Conservation (phyloP, 2,888 invertebrate species). For the Polia nebulosa region DNA sequence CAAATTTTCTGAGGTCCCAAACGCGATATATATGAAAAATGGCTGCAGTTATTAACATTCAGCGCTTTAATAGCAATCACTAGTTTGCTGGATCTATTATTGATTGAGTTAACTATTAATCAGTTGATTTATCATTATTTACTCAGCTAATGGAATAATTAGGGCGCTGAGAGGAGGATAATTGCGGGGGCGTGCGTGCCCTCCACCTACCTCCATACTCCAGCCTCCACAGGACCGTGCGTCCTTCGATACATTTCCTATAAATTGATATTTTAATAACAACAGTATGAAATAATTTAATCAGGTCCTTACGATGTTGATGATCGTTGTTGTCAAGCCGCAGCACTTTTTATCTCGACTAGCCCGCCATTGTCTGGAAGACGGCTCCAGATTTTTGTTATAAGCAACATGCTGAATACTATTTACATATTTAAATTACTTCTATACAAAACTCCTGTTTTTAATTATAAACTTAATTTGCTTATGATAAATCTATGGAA, state of each 20-base stretch:
- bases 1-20: constrained; percentile 7
- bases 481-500: constrained; percentile 91
- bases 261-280: constrained; percentile 32
- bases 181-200: constrained; percentile 72
- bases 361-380: constrained; percentile 60
- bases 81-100: constrained; percentile 40
- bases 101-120: constrained; percentile 73
- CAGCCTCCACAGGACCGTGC: constrained; percentile 65
- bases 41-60: constrained; percentile 30
- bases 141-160: constrained; percentile 88
- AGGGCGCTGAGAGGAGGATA: constrained; percentile 78
- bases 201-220: constrained; percentile 65
- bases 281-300: constrained; percentile 12
- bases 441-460: constrained; percentile 91
- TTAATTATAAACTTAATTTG: constrained; percentile 91
- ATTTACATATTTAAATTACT: constrained; percentile 90
- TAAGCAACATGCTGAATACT: constrained; percentile 82
- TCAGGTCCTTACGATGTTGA: neutral
- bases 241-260: constrained; percentile 46
- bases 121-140: constrained; percentile 85
- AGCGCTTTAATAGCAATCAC: constrained; percentile 47
- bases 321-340: neutral
- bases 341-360: constrained; percentile 24
- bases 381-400: constrained; percentile 67
- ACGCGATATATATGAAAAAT: constrained; percentile 21